Evolutionary conservation across 2,888 invertebrate species (phyloP).

Genomic region (Chymomyza procnemis): DNA sequence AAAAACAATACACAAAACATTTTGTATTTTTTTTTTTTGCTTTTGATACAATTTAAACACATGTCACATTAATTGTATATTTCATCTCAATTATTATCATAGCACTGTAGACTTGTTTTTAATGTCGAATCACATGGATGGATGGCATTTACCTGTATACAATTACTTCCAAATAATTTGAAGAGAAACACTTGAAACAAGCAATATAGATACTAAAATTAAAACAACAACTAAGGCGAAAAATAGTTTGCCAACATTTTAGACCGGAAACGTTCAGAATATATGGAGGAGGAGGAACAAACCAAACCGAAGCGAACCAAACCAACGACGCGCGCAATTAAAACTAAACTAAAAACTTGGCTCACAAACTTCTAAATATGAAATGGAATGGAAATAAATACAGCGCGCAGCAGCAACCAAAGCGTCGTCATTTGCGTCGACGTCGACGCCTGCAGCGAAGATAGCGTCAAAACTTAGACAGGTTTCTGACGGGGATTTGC

Average conservation of each 20-base stretch:
- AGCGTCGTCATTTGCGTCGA: conserved; percentile 9
- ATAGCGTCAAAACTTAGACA: conserved; percentile 27
- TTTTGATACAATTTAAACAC: background rate
- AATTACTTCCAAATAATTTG: conserved; percentile 3
- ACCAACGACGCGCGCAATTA: conserved; percentile 46
- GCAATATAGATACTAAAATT: background rate
- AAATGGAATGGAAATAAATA: conserved; percentile 57
- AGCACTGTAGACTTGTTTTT: background rate
- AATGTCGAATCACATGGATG: background rate
- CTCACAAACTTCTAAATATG: conserved; percentile 65
- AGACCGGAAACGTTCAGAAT: background rate
- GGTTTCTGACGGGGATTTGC: conserved; percentile 55
- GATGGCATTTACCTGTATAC: too few relatives aligned
- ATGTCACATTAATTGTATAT: background rate
- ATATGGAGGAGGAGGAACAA: background rate
- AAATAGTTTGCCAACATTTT: background rate
- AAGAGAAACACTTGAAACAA: background rate
- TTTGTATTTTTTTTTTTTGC: background rate
- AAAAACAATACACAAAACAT: background rate
- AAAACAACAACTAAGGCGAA: background rate
- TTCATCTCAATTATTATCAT: background rate
- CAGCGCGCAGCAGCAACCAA: conserved; percentile 24
- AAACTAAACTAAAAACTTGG: conserved; percentile 60
- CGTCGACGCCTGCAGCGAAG: conserved; percentile 1
- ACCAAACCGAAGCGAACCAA: background rate